Percentiles rank a stretch among this genome's conserved stretches.
Evolutionary conservation across 2,113 vertebrate species (phyloP).

Genomic region (Leucopsar rothschildi): DNA sequence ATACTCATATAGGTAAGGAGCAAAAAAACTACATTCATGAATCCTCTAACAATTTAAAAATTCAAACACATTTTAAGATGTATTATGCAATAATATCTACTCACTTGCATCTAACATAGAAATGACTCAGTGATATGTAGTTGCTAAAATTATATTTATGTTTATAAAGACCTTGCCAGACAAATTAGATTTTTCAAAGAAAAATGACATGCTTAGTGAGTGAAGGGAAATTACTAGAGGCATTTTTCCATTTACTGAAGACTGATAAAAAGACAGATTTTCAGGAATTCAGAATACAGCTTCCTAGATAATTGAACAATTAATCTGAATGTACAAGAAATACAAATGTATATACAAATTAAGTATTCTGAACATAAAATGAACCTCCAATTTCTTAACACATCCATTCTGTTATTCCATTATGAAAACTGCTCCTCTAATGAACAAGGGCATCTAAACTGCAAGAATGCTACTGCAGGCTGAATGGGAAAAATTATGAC

Average conservation of each 20-base stretch:
- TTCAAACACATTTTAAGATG: not conserved
- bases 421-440: not conserved
- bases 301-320: not conserved
- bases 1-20: not conserved
- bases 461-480: not conserved
- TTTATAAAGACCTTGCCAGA: conserved; percentile 17
- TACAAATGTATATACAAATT: not conserved
- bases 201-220: not conserved
- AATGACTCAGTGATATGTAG: not conserved
- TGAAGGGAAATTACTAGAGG: not conserved
- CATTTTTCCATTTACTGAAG: not conserved
- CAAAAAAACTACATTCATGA: not conserved
- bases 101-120: not conserved
- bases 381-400: not conserved
- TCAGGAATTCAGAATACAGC: not conserved
- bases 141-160: conserved; percentile 16
- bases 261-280: conserved; percentile 4
- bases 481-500: not conserved
- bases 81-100: not conserved
- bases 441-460: not conserved
- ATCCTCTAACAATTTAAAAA: not conserved
- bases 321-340: not conserved
- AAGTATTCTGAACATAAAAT: not conserved
- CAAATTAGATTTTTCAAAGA: conserved; percentile 6
- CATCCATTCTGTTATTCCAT: not conserved